phyloP scores from a whole-genome alignment of 2,113 vertebrate species.

The Phrynosoma platyrhinos region DNA sequence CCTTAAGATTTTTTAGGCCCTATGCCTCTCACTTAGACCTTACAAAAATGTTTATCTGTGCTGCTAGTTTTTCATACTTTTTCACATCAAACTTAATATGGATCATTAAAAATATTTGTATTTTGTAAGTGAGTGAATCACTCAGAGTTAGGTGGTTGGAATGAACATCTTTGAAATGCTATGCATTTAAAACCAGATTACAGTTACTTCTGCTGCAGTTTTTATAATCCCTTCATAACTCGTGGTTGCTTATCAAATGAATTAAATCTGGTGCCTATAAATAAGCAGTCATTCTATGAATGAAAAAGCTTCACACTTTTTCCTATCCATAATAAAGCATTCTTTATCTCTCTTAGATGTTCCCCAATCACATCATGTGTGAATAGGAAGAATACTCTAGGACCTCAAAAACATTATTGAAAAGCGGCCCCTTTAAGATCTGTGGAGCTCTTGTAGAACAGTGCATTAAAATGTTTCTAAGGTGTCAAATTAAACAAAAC shows the following conservation, averaged over 20 bases:
- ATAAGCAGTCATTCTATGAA: conserved; percentile 53
- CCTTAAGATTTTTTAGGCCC: too few species aligned
- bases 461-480: neutral
- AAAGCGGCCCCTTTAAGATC: neutral
- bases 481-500: neutral
- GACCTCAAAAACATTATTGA: neutral
- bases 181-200: conserved; percentile 26
- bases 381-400: neutral
- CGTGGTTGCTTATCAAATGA: conserved; percentile 36
- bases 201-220: conserved; percentile 43
- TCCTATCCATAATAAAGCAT: neutral
- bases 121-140: neutral
- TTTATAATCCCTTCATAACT: neutral
- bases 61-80: neutral
- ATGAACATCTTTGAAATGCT: neutral
- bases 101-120: neutral
- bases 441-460: neutral
- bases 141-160: too few species aligned
- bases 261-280: conserved; percentile 47
- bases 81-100: neutral
- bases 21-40: neutral
- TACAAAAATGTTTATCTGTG: too few species aligned
- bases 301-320: conserved; percentile 36
- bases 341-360: neutral
- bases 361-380: neutral